Base-by-base conservation (phyloP, 2,888 invertebrate genomes). In the Drosophila demipolita region DNA sequence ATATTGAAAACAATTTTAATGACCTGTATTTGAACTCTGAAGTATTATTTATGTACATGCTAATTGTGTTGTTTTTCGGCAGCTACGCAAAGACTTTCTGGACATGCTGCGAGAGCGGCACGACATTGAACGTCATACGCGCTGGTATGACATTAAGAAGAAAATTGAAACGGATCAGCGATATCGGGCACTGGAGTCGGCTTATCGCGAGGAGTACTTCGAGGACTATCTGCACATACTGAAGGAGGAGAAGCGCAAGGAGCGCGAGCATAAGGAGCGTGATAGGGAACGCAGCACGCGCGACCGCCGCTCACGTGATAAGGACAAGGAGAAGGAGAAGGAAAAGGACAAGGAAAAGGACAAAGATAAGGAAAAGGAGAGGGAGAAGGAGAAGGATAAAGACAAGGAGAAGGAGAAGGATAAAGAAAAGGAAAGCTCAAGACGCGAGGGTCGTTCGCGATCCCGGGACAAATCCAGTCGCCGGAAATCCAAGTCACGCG, bases 121-220 rank as follows among this genome's bases (percentile, higher is more conserved):
- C 84, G 96, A 96, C 65, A 95, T 99, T 64, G 98, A 98, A 92
- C 96, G 98, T 12, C 98, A 98, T 93, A 95, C 97, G 15, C 96
- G 98, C 66, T 99, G 99, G 99, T 95, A 96, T 64, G 98, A 99
- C 74, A 96, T 97, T 17, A 99, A 99, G 94, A 98, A 99, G 94
- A 97, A 97, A 90, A 94, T 99, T 35, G 98, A 99, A 90, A 92
- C 95, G 0, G 99, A 99, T 92, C 93, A 96, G 42, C 94, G 99
- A 38, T 99, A 98, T 94, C 97, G 98, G 91, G 96, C 97, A 1
- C 96, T 99, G 3, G 99, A 99, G 36, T 97, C 97, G 77, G 95
- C 96, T 2, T 94, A 97, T 66, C 94, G 98, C 17, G 99, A 99
- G 93, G 99, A 99, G 92, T 97, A 98, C 95, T 99, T 99, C 94